A percentile compares a stretch with the other conserved stretches of the same genome.
Conservation (phyloP, 2,888 invertebrate species). For the Maniola hyperantus region DNA sequence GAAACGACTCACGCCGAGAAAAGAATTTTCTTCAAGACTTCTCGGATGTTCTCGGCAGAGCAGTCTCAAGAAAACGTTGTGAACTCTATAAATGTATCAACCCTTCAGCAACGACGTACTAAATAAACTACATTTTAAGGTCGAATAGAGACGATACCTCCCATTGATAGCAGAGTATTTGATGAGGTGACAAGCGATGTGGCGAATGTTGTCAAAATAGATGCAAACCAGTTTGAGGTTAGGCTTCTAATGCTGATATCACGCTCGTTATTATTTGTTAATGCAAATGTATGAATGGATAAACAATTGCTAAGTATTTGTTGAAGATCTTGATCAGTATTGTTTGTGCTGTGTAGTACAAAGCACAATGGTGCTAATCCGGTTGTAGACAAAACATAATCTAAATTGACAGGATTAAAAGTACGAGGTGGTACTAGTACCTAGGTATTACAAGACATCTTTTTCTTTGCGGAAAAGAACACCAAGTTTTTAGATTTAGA, state of each 20-base stretch:
- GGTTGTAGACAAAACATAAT: conserved; percentile 2
- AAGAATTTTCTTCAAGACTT: too few relatives aligned
- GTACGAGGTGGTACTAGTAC: too few relatives aligned
- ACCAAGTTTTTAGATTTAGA: too few relatives aligned
- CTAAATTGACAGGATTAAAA: neutral
- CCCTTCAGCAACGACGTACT: neutral
- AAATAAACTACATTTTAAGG: neutral
- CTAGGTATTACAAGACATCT: neutral
- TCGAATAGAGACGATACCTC: conserved; percentile 3
- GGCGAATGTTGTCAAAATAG: conserved; percentile 11
- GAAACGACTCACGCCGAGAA: too few relatives aligned
- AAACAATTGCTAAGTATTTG: conserved; percentile 11
- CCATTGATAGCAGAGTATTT: neutral
- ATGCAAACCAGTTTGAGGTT: conserved; percentile 10
- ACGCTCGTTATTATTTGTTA: neutral
- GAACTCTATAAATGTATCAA: too few relatives aligned
- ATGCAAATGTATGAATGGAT: conserved; percentile 17
- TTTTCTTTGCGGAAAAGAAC: neutral
- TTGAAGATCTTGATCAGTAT: conserved; percentile 1
- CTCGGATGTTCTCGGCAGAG: too few relatives aligned
- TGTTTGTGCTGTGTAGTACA: conserved; percentile 3
- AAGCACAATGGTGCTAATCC: neutral
- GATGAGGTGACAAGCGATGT: conserved; percentile 4
- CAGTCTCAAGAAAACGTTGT: too few relatives aligned
- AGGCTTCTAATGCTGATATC: conserved; percentile 6